These are phyloP conservation scores for Uropsilus gracilis DNA, from an alignment of 2,113 vertebrate species.

Conservation along the genomic window DNA sequence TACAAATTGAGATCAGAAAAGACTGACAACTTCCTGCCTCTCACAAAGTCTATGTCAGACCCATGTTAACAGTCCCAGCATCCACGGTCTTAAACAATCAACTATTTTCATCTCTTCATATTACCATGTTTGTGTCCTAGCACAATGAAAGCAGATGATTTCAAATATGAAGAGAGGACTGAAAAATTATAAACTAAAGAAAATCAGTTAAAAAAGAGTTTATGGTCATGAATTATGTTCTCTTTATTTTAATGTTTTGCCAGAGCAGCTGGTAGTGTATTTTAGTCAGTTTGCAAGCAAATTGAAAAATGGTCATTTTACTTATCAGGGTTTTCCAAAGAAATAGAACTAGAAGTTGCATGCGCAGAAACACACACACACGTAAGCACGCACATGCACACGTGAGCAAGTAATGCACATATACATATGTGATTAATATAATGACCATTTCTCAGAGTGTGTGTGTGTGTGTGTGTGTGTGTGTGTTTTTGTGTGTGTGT, in stretches of 20 bases:
- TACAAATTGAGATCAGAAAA: not conserved
- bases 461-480: not conserved
- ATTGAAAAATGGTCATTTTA: not conserved
- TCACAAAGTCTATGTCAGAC: not conserved
- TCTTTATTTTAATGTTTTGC: not conserved
- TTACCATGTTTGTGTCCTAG: not conserved
- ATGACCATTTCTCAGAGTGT: not conserved
- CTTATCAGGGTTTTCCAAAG: not conserved
- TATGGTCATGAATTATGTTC: not conserved
- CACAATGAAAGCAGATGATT: not conserved
- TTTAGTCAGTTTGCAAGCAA: not conserved
- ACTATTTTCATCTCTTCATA: slow-evolving; percentile 1
- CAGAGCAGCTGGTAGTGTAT: not conserved
- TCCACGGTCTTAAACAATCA: not conserved
- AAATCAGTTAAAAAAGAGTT: not conserved
- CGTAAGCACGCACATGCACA: too few species aligned
- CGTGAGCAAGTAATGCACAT: not conserved
- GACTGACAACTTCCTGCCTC: not conserved
- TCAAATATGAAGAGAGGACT: not conserved
- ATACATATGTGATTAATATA: not conserved
- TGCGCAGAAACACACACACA: not conserved
- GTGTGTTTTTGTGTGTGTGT: not conserved
- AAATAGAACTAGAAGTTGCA: not conserved
- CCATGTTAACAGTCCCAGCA: not conserved
- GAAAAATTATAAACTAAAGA: not conserved